Evolutionary conservation across 1,140 invertebrate genomes (phyloP), one percentile per base, ranked within the genome.

Genomic region (Brachionus rubens): DNA sequence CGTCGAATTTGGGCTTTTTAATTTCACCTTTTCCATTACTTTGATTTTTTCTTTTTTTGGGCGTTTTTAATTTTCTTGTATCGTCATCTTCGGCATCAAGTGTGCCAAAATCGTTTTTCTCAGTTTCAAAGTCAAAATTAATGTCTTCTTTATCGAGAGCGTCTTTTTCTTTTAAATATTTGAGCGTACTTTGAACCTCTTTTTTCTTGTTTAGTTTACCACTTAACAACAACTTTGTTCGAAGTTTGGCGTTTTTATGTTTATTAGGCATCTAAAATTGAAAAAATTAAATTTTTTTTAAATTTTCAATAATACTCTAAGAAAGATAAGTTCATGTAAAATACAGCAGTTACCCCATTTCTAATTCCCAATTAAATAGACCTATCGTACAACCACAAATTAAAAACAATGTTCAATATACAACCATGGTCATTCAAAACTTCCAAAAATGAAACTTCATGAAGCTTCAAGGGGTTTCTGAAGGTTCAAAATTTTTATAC

Each of bases 261-360:
- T 72, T 72, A 50, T 72, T 72, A 14, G 68, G 68, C 68, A 72
- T 72, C 50, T 72, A 48, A 50, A 54, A 50, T 16, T 26, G n/a
- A 40, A 36, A 36, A 16, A 59, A 33, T 59, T 10, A 56, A 24
- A 54, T 26, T 3, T 30, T 26, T 26, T n/a, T 30, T 14, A 5
- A 56, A 30, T 26, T 14, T 33, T n/a, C n/a, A n/a, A n/a, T n/a
- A n/a, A n/a, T n/a, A n/a, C n/a, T n/a, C n/a, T n/a, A n/a, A n/a
- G n/a, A n/a, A n/a, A n/a, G n/a, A n/a, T n/a, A n/a, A n/a, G n/a
- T n/a, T n/a, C n/a, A n/a, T n/a, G n/a, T n/a, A n/a, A n/a, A n/a
- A n/a, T n/a, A n/a, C n/a, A n/a, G n/a, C n/a, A n/a, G n/a, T n/a
- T n/a, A n/a, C n/a, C n/a, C n/a, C n/a, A n/a, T n/a, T n/a, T n/a